phyloP scores from a whole-genome alignment of 2,888 invertebrate species.

The Amblyteles armatorius region DNA sequence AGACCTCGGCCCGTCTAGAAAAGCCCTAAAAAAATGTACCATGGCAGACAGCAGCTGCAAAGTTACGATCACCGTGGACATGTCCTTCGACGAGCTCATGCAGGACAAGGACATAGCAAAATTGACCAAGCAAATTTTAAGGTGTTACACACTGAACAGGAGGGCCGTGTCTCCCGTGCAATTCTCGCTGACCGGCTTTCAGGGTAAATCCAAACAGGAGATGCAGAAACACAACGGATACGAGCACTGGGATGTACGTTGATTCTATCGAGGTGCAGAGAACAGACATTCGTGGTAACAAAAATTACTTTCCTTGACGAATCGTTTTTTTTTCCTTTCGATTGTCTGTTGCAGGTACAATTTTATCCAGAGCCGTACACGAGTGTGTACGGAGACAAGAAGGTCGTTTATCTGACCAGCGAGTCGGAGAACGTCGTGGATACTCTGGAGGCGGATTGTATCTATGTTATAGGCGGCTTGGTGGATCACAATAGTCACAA shows the following conservation, averaged over 20 bases:
- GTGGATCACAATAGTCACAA: constrained; percentile 99
- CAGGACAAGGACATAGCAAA: constrained; percentile 94
- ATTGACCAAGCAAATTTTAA: constrained; percentile 94
- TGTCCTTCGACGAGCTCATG: constrained; percentile 97
- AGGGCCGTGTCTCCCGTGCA: constrained; percentile 92
- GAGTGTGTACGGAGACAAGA: constrained; percentile 90
- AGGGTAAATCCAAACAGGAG: constrained; percentile 90
- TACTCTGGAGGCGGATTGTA: constrained; percentile 90
- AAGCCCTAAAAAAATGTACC: constrained; percentile 91
- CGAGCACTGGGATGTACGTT: constrained; percentile 95
- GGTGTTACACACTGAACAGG: constrained; percentile 96
- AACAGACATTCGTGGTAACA: background rate
- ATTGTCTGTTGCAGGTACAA: constrained; percentile 86
- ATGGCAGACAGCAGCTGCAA: constrained; percentile 89
- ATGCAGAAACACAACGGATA: constrained; percentile 94
- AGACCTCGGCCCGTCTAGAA: constrained; percentile 92
- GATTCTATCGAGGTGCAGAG: background rate
- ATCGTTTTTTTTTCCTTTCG: constrained; percentile 14
- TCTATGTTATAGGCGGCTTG: constrained; percentile 98
- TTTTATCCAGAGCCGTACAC: constrained; percentile 89
- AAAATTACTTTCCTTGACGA: background rate
- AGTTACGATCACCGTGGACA: constrained; percentile 92
- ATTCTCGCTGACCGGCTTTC: constrained; percentile 93
- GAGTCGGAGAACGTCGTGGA: constrained; percentile 96
- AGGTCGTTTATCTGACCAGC: constrained; percentile 95